Evolutionary conservation across 2,113 vertebrate genomes (phyloP).

Genomic region (Ceuthmochares aereus): DNA sequence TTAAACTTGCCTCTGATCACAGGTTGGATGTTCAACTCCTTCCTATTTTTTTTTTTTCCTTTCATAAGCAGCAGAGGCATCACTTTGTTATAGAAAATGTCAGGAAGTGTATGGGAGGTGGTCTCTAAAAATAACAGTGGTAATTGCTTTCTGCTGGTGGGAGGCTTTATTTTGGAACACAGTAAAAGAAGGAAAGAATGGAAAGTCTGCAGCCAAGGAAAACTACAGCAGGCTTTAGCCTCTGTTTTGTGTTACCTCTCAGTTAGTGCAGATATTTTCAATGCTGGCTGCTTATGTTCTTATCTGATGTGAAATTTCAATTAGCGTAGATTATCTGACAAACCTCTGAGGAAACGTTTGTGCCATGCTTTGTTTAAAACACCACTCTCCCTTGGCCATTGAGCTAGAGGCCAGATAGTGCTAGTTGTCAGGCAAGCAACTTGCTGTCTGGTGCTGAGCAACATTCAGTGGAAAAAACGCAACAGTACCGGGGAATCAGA

Average conservation of each 20-base stretch:
- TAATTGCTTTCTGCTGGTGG: conserved; percentile 62
- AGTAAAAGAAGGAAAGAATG: background rate
- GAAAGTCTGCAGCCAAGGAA: background rate
- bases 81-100: conserved; percentile 24
- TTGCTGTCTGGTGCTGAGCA: background rate
- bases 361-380: background rate
- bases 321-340: background rate
- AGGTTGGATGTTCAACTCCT: background rate
- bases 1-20: background rate
- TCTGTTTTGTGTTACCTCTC: background rate
- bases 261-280: background rate
- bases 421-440: background rate
- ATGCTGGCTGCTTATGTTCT: background rate
- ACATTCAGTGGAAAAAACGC: background rate
- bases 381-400: background rate
- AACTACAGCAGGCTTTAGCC: background rate
- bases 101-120: conserved; percentile 47
- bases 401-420: background rate
- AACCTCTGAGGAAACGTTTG: background rate
- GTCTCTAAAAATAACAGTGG: conserved; percentile 59
- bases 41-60: background rate
- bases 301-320: background rate
- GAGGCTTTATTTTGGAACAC: conserved; percentile 54
- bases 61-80: conserved; percentile 10
- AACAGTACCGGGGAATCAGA: background rate